Conservation (phyloP, 2,888 invertebrate species). For the Acronicta leporina region DNA sequence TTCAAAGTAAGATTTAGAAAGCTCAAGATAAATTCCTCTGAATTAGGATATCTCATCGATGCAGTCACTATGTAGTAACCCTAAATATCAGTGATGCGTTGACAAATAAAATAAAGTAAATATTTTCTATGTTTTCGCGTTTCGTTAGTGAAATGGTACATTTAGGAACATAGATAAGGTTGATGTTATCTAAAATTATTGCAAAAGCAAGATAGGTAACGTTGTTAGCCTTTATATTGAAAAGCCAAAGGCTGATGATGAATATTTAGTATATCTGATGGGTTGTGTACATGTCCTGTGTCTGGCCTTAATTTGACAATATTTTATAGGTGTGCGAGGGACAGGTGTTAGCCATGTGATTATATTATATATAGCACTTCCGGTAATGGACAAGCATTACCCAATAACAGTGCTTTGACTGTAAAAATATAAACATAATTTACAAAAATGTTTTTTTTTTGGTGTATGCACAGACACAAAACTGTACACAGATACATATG, state of each 20-base stretch:
- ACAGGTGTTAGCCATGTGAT: too few species aligned
- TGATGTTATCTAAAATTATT: slow-evolving; percentile 48
- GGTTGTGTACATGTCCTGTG: neutral
- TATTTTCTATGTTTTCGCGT: slow-evolving; percentile 5
- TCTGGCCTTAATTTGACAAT: neutral
- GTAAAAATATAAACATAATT: too few species aligned
- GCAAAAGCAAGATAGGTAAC: slow-evolving; percentile 57
- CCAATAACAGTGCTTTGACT: too few species aligned
- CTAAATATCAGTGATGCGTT: too few species aligned
- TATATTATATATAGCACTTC: too few species aligned
- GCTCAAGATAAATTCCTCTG: too few species aligned
- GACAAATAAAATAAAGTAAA: neutral
- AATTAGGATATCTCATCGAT: too few species aligned
- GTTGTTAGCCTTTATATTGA: slow-evolving; percentile 33
- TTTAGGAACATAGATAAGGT: slow-evolving; percentile 58
- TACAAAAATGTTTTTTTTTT: neutral
- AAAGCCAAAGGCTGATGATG: slow-evolving; percentile 9
- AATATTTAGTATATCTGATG: slow-evolving; percentile 3
- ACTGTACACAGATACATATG: slow-evolving; percentile 7
- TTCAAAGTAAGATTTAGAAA: too few species aligned
- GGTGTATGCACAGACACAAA: slow-evolving; percentile 16
- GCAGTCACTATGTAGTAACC: neutral
- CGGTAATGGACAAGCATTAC: too few species aligned
- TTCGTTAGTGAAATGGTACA: slow-evolving; percentile 39
- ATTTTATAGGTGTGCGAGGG: too few species aligned